phyloP scores from a whole-genome alignment of 2,888 invertebrate genomes.

The Iphiclides podalirius region DNA sequence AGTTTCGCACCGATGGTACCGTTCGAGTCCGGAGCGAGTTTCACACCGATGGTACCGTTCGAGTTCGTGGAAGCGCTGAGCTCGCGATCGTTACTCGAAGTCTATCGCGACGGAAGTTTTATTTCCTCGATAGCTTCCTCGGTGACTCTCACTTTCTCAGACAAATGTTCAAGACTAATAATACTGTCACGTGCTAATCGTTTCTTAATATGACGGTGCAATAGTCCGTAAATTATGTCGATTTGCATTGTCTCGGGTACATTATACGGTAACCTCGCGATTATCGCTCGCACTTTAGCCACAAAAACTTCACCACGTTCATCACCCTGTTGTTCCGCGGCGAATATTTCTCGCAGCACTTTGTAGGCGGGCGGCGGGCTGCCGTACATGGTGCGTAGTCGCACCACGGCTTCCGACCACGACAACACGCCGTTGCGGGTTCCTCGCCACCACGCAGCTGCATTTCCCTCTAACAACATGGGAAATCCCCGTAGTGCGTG shows the following conservation, averaged over 20 bases:
- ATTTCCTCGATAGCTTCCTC: constrained; percentile 1
- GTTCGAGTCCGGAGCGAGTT: too few species aligned
- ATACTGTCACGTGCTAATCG: not conserved
- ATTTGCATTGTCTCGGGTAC: not conserved
- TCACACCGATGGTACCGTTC: too few species aligned
- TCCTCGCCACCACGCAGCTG: constrained; percentile 25
- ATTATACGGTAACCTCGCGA: constrained; percentile 2
- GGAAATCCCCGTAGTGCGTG: constrained; percentile 25
- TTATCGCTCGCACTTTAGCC: constrained; percentile 8
- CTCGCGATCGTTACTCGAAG: too few species aligned
- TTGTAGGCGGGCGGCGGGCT: constrained; percentile 20
- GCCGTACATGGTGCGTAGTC: constrained; percentile 24
- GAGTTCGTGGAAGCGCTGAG: too few species aligned
- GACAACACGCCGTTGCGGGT: constrained; percentile 1
- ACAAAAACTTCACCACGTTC: constrained; percentile 17
- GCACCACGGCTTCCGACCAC: constrained; percentile 20
- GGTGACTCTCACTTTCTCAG: not conserved
- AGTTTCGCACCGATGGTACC: too few species aligned
- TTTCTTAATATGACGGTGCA: not conserved
- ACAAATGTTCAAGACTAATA: not conserved
- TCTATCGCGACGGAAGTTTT: too few species aligned
- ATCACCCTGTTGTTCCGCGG: not conserved
- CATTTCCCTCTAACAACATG: constrained; percentile 24
- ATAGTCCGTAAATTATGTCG: not conserved
- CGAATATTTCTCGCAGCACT: constrained; percentile 15